Conservation (phyloP, 2,797 vertebrate genomes). For the Percopsis omiscomaycus region DNA sequence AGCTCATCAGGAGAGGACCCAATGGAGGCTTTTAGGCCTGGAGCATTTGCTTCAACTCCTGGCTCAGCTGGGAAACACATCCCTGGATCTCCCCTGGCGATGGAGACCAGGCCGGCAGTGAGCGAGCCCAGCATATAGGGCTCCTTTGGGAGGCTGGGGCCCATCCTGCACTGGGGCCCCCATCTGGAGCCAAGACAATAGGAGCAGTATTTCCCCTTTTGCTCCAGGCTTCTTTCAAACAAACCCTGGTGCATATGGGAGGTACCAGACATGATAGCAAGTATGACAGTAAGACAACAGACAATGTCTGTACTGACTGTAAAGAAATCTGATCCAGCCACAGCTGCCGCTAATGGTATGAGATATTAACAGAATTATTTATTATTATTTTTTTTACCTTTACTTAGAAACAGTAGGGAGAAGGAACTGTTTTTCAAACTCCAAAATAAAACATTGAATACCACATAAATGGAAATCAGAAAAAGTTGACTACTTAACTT, state of each 20-base stretch:
- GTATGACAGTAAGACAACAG: slow-evolving; percentile 21
- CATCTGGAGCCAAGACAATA: slow-evolving; percentile 67
- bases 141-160: slow-evolving; percentile 68
- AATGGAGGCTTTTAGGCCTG: slow-evolving; percentile 30
- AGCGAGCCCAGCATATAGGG: slow-evolving; percentile 42
- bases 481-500: too few species aligned
- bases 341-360: too few species aligned
- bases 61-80: slow-evolving; percentile 71
- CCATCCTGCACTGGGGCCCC: slow-evolving; percentile 65
- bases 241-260: slow-evolving; percentile 39
- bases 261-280: slow-evolving; percentile 33
- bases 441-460: too few species aligned
- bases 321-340: too few species aligned
- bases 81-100: slow-evolving; percentile 52
- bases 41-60: slow-evolving; percentile 36
- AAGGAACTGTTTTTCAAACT: too few species aligned
- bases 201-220: slow-evolving; percentile 54
- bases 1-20: slow-evolving; percentile 43
- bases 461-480: too few species aligned
- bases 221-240: slow-evolving; percentile 49
- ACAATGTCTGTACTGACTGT: neutral
- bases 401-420: too few species aligned
- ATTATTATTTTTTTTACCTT: too few species aligned
- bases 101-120: slow-evolving; percentile 43
- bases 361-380: too few species aligned